Evolutionary conservation across 2,888 invertebrate genomes (phyloP), one percentile per base, ranked within the genome.

Genomic region (Hymenopus coronatus): DNA sequence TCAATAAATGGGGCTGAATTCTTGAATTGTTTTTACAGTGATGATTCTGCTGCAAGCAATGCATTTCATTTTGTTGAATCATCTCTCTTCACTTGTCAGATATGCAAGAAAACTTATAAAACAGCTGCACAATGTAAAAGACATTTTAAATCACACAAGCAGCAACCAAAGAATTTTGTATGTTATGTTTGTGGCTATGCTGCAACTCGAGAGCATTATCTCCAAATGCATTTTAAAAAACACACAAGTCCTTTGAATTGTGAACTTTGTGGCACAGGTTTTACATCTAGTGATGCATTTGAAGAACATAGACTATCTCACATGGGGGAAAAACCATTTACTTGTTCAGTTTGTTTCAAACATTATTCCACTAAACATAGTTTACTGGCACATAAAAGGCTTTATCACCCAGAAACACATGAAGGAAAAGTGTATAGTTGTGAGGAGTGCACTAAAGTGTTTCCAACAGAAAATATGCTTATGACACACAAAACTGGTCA

Each of bases 401-500:
- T 82, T 30, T 46, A 85, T 40, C 88, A 88, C 20, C 30, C 85
- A 81, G 88, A 84, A 82, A 70, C 84, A 28, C 82, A 85, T 3
- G 88, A 70, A n/a, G 85, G 46, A 8, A 82, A 88, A 25, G 28
- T 88, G 8, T 82, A 88, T 28, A 20, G 27, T 28, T 88, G 88
- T 85, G 46, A 85, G 7, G 82, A 85, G 0, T 93, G 93, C 88
- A 90, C 90, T 1, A 92, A 91, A 40, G 92, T 92, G 4, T 93
- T 92, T 89, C 90, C 92, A 15, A 90, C 91, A 25, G 91, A 91
- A 33, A 91, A 90, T 12, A 92, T 92, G 28, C 92, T 94, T 90
- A 93, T 94, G 91, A 94, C 95, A 88, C 95, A 95, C 92, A 94
- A 94, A 91, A 95, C 95, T 91, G 94, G 94, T 33, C 91, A 91